Base-by-base conservation (phyloP, 2,113 vertebrate genomes). In the Eupsittula cactorum region DNA sequence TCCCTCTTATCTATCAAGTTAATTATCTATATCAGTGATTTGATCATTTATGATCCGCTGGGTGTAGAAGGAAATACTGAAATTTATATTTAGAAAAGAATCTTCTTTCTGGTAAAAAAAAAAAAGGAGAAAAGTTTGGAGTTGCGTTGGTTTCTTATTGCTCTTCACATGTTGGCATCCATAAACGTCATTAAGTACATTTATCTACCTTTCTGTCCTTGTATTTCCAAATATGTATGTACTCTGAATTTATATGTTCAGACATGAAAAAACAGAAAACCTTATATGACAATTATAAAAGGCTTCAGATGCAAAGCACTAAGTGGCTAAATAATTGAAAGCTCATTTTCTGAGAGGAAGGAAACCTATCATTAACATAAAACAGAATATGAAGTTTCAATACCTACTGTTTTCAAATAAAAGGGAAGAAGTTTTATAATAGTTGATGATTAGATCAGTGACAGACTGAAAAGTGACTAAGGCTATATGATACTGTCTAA, bases 101-200 rank as follows among this genome's bases (percentile, higher is more conserved):
- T 28, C 17, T 7, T n/a, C 50, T 35, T 57, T 24, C 16, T 59
- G 20, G 33, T 21, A 21, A 59, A 27, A 2, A 35, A 27, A 62
- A 62, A 5, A 60, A n/a, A 1, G 0, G 0, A 15, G 2, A 21
- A 42, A 79, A 25, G 0, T 37, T 88, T 82, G 1, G 2, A 23
- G 14, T 74, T 55, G 6, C 1, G 13, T 50, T 59, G 11, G 0
- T 73, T 76, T 79, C 4, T 71, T 31, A 71, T 41, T 55, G 4
- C 7, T 88, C 4, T 44, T 90, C 27, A 44, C 29, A 16, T 33
- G 27, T 7, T 55, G 11, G 1, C 59, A 63, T 49, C 6, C 18
- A 76, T 11, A 60, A 64, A 46, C 25, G 18, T 37, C 0, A 73
- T n/a, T 24, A 75, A 82, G 44, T 59, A 47, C 2, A 41, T 63